Evolutionary conservation across 2,113 vertebrate species (phyloP), one percentile per base, ranked within the genome.

Genomic region (Hydrolagus affinis): DNA sequence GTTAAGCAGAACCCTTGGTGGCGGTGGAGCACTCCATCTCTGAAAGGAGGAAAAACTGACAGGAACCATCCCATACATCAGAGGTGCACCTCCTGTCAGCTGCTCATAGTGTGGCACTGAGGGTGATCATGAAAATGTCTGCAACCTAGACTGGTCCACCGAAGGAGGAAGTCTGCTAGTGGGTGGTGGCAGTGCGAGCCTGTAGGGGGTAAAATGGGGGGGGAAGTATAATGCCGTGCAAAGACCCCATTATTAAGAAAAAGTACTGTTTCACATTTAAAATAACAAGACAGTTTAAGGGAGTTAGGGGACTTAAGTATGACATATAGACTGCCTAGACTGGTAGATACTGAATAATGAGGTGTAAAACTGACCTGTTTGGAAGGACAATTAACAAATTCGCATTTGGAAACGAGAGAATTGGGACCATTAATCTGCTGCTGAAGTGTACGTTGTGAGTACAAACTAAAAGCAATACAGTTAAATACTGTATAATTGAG

Each of bases 301-400:
- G 44, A 44, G 44, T 44, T 44, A 44, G n/a, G 59, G 32, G 25
- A 21, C 17, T 83, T 19, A 32, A 83, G 78, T 11, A 83, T 32
- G 25, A 64, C n/a, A 23, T 78, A 66, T 66, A 66, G 30, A 66
- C 25, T 83, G 78, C 25, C 66, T 66, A 83, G 62, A 66, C 78
- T 30, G 60, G 62, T 83, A 59, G 15, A 83, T 66, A 83, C 30
- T 83, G 62, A 83, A 83, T 83, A 83, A 83, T 83, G 25, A 83
- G 62, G 57, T 80, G 57, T 80, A 62, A 64, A 80, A 28, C 76
- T 21, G 59, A 80, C 25, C 21, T 66, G 78, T 83, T 83, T 83
- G 66, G 17, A 83, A 28, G 25, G 12, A 64, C 25, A 32, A 28
- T 83, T 83, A 32, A 64, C 28, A 68, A 68, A 83, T 66, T 83